phyloP scores from a whole-genome alignment of 2,888 invertebrate genomes.

The Amphiduros pacificus region DNA sequence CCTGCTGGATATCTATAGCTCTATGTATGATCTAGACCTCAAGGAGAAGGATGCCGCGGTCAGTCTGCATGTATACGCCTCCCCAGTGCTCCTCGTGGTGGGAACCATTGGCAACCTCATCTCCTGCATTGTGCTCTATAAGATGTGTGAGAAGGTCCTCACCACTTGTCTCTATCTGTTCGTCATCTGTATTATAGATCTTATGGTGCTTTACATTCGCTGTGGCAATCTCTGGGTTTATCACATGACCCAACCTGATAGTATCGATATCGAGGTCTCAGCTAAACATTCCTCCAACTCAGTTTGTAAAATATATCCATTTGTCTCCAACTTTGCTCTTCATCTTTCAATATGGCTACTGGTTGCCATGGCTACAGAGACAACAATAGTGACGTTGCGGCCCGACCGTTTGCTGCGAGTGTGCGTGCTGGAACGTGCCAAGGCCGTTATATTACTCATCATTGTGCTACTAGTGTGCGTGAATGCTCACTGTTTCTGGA shows the following conservation, averaged over 20 bases:
- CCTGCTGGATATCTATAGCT: conserved; percentile 2
- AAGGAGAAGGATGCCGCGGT: conserved; percentile 9
- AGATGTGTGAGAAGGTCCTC: conserved; percentile 45
- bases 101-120: conserved; percentile 47
- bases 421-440: conserved; percentile 50
- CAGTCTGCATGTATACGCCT: conserved; percentile 34
- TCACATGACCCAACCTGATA: conserved; percentile 18
- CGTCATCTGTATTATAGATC: conserved; percentile 41
- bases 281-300: conserved; percentile 47
- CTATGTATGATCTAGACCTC: conserved; percentile 2
- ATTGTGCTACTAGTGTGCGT: conserved; percentile 50
- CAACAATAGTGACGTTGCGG: conserved; percentile 41
- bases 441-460: conserved; percentile 47
- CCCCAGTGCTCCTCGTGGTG: conserved; percentile 42
- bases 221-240: conserved; percentile 51
- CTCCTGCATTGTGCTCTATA: conserved; percentile 33
- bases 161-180: conserved; percentile 54
- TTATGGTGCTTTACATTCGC: conserved; percentile 45
- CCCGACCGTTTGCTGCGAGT: conserved; percentile 41
- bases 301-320: conserved; percentile 53
- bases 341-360: conserved; percentile 52
- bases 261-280: conserved; percentile 3
- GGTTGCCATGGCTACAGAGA: conserved; percentile 48
- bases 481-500: conserved; percentile 58
- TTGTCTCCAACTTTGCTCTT: conserved; percentile 42